Evolutionary conservation across 35 echinoderm and acorn worm genomes (phyloP), one percentile per base, ranked within the genome.

Genomic region (Amphiura filiformis): DNA sequence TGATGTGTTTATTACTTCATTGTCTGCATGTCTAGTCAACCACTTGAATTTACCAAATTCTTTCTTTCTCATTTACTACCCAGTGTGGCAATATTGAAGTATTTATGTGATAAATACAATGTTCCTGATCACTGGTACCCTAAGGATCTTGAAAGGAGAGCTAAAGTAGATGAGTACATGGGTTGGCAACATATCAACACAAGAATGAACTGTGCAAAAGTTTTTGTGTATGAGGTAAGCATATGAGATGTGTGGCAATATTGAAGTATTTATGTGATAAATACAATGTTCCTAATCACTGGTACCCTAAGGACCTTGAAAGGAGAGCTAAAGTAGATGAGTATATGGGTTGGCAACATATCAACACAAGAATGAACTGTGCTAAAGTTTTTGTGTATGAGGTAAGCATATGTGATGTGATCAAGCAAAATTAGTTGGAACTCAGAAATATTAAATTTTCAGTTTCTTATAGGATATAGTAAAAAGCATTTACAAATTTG

Each of bases 111-210:
- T 17, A 47, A 70, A 11, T 26, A 26, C 15, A 70, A 30, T 70
- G 61, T 15, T 3, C 61, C 61, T 13, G 61, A 70, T 23, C 61
- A n/a, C 13, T 78, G 34, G 87, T 81, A 82, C 23, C 79, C 87
- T 0, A 26, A 79, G 9, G 79, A 82, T 28, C 37, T 80, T 1
- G 31, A 88, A 39, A 76, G 22, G 22, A 35, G 76, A 31, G 91
- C 86, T 23, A 93, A 57, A 31, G 91, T 93, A 1, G 86, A 93
- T 79, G 86, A 93, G 42, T 93, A 93, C 75, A 39, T 93, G 31
- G 91, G 86, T 13, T 93, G 91, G 91, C 91, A 88, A 30, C 86
- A 88, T 57, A 20, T 80, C 23, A 93, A 93, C 37, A 93, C 91
- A 26, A 39, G 93, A 76, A 18, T 87, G 26, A 49, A 86, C 70